Percentiles rank a stretch among this genome's conserved stretches.
Conservation (phyloP, 1,140 invertebrate genomes). For the Carposina sasakii region DNA sequence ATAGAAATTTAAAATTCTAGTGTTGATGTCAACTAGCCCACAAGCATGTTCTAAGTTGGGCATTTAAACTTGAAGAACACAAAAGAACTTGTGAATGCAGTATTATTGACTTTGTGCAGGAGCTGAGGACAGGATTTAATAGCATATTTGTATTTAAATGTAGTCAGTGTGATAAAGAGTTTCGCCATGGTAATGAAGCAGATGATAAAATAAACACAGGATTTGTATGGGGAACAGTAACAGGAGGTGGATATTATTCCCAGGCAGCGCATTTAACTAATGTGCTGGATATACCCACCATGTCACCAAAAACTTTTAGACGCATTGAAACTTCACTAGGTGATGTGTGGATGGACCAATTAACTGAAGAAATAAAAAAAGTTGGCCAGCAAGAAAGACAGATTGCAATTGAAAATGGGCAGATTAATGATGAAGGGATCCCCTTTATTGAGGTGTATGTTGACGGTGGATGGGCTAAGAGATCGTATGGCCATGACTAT, state of each 20-base stretch:
- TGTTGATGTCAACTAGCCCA: too few species aligned
- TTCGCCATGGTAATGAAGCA: background rate
- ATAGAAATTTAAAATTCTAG: too few species aligned
- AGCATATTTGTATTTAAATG: constrained; percentile 2
- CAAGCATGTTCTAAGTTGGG: constrained; percentile 1
- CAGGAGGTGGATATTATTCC: constrained; percentile 4
- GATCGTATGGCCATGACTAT: constrained; percentile 37
- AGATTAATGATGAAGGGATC: constrained; percentile 31
- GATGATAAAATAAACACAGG: background rate
- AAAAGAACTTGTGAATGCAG: background rate
- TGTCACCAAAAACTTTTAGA: constrained; percentile 3
- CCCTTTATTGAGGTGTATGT: constrained; percentile 39
- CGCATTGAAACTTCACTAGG: constrained; percentile 1
- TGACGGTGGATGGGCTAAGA: constrained; percentile 40
- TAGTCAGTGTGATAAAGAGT: background rate
- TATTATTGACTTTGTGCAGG: background rate
- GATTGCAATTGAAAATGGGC: constrained; percentile 10
- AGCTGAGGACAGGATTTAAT: background rate
- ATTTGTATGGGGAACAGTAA: too few species aligned
- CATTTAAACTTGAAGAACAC: background rate
- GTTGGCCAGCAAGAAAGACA: constrained; percentile 1
- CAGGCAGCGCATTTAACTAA: background rate
- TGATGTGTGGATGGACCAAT: constrained; percentile 1
- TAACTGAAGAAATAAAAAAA: constrained; percentile 5
- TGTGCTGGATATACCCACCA: constrained; percentile 8